Base-by-base conservation (phyloP, 2,888 invertebrate species). In the Synergus laeviventris region DNA sequence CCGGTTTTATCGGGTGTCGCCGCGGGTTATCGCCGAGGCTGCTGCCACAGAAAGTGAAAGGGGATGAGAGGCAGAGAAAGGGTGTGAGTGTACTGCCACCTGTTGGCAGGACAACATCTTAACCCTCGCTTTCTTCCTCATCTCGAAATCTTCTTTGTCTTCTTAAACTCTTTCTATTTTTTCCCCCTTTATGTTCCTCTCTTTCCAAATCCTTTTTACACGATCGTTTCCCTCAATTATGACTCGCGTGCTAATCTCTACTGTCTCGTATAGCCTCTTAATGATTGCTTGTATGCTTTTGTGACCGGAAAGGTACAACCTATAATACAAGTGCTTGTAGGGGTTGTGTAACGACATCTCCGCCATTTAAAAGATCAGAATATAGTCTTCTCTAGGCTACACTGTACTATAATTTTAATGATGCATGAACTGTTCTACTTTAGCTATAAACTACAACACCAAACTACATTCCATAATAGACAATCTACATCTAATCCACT, bases 1-100 rank as follows among this genome's bases (percentile, higher is more conserved):
- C 86, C 86, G 84, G 88, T 89, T 91, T 91, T 90, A 91, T 91
- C 90, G 90, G 89, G 89, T 90, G 90, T 90, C 90, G 90, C 90
- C 89, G 90, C 89, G 89, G 90, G 90, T 90, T 91, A 90, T 91
- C 91, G 88, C 88, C 85, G 86, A 87, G 86, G 86, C 87, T 88
- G 89, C 88, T 86, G 87, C 86, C 87, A 86, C 86, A 84, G 85
- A 84, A 85, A 87, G 86, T 85, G 86, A 85, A 85, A 86, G 79
- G 80, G 81, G 66, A 79, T 42, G 75, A 79, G 79, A 77, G 76
- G 79, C 76, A 78, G 78, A 73, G 76, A 81, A 78, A 75, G 78
- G 81, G 84, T 84, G 86, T 84, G 87, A 87, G 87, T 87, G 87
- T 87, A 88, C 88, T 87, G 88, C 90, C 90, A 91, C 90, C 90